phyloP scores from a whole-genome alignment of 53 echinoderm and acorn worm genomes.

The Patiria pectinifera region DNA sequence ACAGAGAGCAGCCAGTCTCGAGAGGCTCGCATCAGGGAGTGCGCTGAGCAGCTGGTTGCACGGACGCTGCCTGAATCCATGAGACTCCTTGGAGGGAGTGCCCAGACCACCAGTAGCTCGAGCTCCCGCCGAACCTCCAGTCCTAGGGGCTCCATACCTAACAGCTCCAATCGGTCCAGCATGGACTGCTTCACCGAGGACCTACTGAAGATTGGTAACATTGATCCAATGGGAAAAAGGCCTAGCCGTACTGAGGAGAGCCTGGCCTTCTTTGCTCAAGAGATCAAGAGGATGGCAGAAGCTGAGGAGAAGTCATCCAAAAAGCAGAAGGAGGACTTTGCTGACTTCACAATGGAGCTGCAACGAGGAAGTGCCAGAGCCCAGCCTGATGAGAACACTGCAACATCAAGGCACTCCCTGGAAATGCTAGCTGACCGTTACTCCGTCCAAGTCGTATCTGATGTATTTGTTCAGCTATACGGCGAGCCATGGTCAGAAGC shows the following conservation, averaged over 20 bases:
- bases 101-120: constrained; percentile 62
- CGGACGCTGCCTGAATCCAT: constrained; percentile 73
- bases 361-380: constrained; percentile 46
- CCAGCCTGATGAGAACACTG: constrained; percentile 26
- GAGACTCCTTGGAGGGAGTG: constrained; percentile 62
- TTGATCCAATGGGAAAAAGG: constrained; percentile 86
- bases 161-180: constrained; percentile 82
- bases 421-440: constrained; percentile 67
- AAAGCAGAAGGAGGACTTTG: constrained; percentile 88
- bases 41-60: constrained; percentile 73
- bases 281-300: constrained; percentile 78
- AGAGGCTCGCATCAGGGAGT: constrained; percentile 71
- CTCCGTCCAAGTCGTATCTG: constrained; percentile 81
- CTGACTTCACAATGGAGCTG: constrained; percentile 86
- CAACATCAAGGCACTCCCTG: constrained; percentile 33
- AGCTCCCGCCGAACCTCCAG: constrained; percentile 79
- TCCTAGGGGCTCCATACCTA: constrained; percentile 71
- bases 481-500: constrained; percentile 74
- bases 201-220: constrained; percentile 89
- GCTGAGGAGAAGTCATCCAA: constrained; percentile 75
- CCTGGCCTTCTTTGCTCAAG: constrained; percentile 88
- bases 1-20: constrained; percentile 64
- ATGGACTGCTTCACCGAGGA: constrained; percentile 96
- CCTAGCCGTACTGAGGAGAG: constrained; percentile 95
- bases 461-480: constrained; percentile 84